Conservation (phyloP, 2,113 vertebrate species). For the Accipiter cooperii region DNA sequence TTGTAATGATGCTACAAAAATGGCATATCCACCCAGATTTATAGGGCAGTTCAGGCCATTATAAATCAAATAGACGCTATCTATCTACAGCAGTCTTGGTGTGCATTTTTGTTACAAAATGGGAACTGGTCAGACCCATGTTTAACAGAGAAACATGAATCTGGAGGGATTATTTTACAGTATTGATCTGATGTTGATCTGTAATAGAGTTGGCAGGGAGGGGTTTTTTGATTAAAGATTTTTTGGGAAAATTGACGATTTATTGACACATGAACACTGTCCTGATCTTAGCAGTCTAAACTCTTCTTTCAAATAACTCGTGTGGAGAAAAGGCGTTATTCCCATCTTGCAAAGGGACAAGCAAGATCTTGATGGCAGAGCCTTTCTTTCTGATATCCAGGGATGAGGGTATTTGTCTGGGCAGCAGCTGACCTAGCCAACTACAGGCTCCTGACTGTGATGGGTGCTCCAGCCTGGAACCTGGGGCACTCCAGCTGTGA, state of each 20-base stretch:
- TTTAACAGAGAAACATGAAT: neutral
- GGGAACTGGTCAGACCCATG: neutral
- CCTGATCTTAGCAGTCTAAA: neutral
- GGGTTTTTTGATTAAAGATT: neutral
- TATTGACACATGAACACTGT: neutral
- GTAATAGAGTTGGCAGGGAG: neutral
- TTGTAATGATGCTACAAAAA: neutral
- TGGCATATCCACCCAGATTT: neutral
- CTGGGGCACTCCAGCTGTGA: accelerated
- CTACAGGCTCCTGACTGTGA: neutral
- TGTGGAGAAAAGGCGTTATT: neutral
- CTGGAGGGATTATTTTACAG: neutral
- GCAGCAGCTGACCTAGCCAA: neutral
- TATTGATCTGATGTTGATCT: neutral
- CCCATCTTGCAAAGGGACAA: neutral
- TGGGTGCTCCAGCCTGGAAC: neutral
- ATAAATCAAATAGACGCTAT: neutral
- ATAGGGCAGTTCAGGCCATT: neutral
- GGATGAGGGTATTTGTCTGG: neutral
- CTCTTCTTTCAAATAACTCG: neutral
- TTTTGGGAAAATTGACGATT: neutral
- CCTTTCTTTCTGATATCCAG: neutral
- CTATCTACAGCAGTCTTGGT: neutral
- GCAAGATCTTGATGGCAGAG: neutral
- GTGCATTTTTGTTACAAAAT: neutral